phyloP scores from a whole-genome alignment of 1,140 invertebrate species.

The Prorops nasuta region DNA sequence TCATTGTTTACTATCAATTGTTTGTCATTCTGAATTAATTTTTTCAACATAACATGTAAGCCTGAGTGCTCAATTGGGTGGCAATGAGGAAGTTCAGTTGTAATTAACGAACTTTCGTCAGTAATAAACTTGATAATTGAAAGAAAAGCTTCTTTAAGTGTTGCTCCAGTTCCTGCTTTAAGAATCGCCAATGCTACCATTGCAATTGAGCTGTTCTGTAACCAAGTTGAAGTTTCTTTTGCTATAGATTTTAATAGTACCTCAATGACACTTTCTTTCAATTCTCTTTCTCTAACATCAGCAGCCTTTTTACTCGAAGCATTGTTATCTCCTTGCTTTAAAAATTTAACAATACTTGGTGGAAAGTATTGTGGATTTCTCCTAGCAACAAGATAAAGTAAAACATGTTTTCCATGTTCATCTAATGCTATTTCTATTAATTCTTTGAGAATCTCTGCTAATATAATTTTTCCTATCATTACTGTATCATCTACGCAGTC shows the following conservation, averaged over 20 bases:
- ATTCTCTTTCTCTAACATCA: constrained; percentile 69
- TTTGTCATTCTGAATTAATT: constrained; percentile 70
- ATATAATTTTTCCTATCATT: constrained; percentile 79
- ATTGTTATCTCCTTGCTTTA: constrained; percentile 71
- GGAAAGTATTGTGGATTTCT: constrained; percentile 75
- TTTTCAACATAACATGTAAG: constrained; percentile 78
- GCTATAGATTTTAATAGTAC: constrained; percentile 65
- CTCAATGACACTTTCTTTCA: constrained; percentile 66
- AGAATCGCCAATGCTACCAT: constrained; percentile 72
- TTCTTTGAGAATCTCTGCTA: constrained; percentile 72
- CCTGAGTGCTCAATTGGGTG: constrained; percentile 76
- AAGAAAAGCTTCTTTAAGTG: constrained; percentile 45
- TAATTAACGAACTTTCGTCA: constrained; percentile 47
- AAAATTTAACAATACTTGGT: constrained; percentile 66
- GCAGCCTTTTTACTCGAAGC: constrained; percentile 79
- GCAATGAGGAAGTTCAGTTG: constrained; percentile 51
- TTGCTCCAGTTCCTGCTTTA: constrained; percentile 56
- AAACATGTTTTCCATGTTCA: constrained; percentile 71
- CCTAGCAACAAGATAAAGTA: constrained; percentile 83
- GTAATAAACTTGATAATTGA: constrained; percentile 53
- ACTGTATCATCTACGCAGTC: constrained; percentile 93
- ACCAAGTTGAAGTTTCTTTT: constrained; percentile 65
- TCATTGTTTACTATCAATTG: constrained; percentile 37
- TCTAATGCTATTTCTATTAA: constrained; percentile 70
- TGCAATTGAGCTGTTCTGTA: constrained; percentile 67